Evolutionary conservation across 2,888 invertebrate species (phyloP), one percentile per base, ranked within the genome.

Genomic region (Plemyria rubiginata): DNA sequence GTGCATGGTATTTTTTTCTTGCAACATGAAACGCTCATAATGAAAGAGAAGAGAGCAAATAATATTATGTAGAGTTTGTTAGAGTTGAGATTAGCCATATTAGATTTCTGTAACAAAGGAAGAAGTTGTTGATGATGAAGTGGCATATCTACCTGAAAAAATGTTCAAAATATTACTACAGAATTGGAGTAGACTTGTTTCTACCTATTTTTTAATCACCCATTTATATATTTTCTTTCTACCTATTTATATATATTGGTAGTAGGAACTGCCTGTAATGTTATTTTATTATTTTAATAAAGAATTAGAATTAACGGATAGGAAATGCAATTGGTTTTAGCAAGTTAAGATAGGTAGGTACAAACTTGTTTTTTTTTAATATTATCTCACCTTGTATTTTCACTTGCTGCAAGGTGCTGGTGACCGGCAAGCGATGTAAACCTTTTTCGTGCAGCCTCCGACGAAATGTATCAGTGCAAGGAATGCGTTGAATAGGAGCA

Each of bases 381-480:
- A 38, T 38, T 38, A 4, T 11, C 54, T 67, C 41, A 70, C 69
- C 54, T 63, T 55, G 38, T 62, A 58, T 43, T 60, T 63, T 79
- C 70, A 85, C 77, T 88, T 86, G 65, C 71, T 80, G 66, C 88
- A 88, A 67, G 88, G 87, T 2, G 85, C 85, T 0, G 88, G 88
- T 11, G 80, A 62, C 65, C 86, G 80, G 77, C 88, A 88, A 63
- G 87, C 85, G 29, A 88, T 84, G 66, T 88, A 88, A 7, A 86
- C 83, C 63, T 88, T 88, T 67, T 68, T 86, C 2, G 87, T 86
- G 71, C 87, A 88, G 60, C 82, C 81, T 58, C 67, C 66, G 52
- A 73, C 85, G 22, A 80, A 56, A n/a, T 74, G 77, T 36, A 86
- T 43, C 54, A 86, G 62, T 2, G 78, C 67, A 28, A 85, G 67